Conservation (phyloP, 2,888 invertebrate species). For the Drosophila crucigera region DNA sequence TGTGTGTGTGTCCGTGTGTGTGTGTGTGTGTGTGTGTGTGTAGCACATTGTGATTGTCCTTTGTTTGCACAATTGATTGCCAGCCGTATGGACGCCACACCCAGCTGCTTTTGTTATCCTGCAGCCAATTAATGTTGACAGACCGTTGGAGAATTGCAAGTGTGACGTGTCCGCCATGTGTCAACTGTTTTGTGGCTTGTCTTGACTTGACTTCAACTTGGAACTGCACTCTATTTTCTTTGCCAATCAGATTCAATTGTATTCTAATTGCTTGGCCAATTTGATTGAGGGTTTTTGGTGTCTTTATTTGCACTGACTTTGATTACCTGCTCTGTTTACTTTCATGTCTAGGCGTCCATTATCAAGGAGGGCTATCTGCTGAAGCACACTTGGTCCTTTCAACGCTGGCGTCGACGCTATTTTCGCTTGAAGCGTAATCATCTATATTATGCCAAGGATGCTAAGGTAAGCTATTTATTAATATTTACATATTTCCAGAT, state of each 20-base stretch:
- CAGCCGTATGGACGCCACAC: conserved; percentile 39
- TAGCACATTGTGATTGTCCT: conserved; percentile 27
- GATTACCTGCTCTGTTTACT: conserved; percentile 3
- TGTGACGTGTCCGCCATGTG: conserved; percentile 25
- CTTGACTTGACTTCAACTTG: background rate
- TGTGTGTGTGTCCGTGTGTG: background rate
- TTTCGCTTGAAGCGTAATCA: conserved; percentile 93
- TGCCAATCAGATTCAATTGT: conserved; percentile 35
- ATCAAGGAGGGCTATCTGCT: conserved; percentile 93
- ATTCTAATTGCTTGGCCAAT: conserved; percentile 43
- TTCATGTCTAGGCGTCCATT: conserved; percentile 86
- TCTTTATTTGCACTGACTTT: conserved; percentile 23
- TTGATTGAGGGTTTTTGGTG: conserved; percentile 26
- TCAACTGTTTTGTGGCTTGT: conserved; percentile 24
- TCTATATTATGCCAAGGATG: conserved; percentile 94
- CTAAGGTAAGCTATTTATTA: conserved; percentile 88
- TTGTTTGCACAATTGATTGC: conserved; percentile 76
- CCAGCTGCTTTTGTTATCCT: conserved; percentile 53
- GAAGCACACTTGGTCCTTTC: conserved; percentile 94
- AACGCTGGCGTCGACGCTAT: conserved; percentile 93
- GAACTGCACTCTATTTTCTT: conserved; percentile 25
- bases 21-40: conserved; percentile 13
- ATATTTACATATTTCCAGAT: background rate
- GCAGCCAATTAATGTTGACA: conserved; percentile 71
- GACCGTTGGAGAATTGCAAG: conserved; percentile 47